Percentiles rank a stretch among this genome's conserved stretches.
Conservation (phyloP, 2,113 vertebrate species). For the Asarcornis scutulata region DNA sequence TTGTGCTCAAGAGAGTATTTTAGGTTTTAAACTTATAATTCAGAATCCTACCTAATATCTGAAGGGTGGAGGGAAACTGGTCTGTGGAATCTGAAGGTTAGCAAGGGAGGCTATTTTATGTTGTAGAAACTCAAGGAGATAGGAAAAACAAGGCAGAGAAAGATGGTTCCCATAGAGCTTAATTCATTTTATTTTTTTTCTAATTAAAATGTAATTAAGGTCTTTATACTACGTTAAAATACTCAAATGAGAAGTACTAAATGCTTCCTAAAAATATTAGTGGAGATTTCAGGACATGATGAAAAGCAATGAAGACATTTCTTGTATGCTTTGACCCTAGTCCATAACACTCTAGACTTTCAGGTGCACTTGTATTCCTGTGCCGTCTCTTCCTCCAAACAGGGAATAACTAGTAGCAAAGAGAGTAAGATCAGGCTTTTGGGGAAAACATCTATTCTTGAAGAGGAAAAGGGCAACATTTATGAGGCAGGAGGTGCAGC, state of each 20-base stretch:
- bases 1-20: neutral
- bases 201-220: neutral
- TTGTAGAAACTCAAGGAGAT: neutral
- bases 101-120: neutral
- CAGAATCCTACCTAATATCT: neutral
- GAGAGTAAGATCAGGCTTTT: neutral
- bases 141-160: neutral
- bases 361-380: neutral
- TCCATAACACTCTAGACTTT: neutral
- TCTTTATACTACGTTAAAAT: neutral
- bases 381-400: neutral
- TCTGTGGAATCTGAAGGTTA: neutral
- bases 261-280: neutral
- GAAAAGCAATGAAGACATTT: neutral
- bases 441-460: neutral
- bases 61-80: neutral
- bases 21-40: neutral
- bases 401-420: neutral
- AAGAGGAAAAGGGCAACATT: neutral
- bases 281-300: neutral
- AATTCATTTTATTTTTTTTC: neutral
- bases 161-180: neutral
- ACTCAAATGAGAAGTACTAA: neutral
- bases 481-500: neutral
- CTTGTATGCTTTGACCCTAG: neutral